Percentiles rank a stretch among this genome's conserved stretches.
phyloP scores from a whole-genome alignment of 1,140 invertebrate genomes.

The Pinna nobilis region DNA sequence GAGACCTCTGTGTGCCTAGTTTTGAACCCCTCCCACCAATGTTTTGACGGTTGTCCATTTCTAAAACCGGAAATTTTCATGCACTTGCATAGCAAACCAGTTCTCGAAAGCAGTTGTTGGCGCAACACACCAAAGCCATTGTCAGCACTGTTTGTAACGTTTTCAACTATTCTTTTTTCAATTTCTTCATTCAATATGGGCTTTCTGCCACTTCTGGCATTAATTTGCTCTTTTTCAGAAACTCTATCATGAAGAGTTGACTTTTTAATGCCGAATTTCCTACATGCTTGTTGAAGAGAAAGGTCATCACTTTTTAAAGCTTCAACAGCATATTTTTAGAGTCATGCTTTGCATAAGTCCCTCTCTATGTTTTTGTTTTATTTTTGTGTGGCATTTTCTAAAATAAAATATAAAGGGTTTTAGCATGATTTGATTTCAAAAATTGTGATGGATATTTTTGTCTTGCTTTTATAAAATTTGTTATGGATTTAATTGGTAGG shows the following conservation, averaged over 20 bases:
- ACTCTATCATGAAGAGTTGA: constrained; percentile 6
- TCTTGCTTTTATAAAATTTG: too few relatives aligned
- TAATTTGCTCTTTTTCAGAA: not conserved
- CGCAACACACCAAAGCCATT: not conserved
- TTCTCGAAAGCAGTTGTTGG: not conserved
- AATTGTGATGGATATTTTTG: too few relatives aligned
- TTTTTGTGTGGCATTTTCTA: too few relatives aligned
- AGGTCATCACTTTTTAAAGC: not conserved
- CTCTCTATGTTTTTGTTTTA: too few relatives aligned
- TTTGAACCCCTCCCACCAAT: constrained; percentile 7
- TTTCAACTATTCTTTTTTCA: not conserved
- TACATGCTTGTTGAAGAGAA: not conserved
- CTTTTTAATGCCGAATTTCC: not conserved
- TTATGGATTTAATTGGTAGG: too few relatives aligned
- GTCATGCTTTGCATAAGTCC: too few relatives aligned
- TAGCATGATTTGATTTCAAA: too few relatives aligned
- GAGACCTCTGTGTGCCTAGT: not conserved
- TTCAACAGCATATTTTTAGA: too few relatives aligned
- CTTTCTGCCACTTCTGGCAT: not conserved
- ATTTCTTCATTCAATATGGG: not conserved
- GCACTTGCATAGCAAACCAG: not conserved
- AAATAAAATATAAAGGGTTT: too few relatives aligned
- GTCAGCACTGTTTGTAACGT: not conserved
- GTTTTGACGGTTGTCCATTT: not conserved
- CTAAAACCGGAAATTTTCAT: not conserved